phyloP scores from a whole-genome alignment of 92 coral and sea anemone species.

The Galaxea fascicularis region DNA sequence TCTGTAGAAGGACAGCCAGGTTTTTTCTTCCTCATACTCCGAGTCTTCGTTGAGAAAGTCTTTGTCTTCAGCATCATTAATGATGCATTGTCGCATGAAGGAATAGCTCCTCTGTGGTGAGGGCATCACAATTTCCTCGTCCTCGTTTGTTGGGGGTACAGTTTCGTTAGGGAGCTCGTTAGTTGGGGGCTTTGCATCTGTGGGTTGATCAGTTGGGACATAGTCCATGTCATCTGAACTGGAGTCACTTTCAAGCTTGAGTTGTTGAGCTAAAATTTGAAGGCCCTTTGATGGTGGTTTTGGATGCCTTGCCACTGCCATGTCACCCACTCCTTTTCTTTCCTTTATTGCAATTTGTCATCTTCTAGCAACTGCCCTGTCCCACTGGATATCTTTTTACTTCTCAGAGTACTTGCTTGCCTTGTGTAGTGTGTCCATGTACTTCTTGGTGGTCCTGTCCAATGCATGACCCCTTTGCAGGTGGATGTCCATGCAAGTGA shows the following conservation, averaged over 20 bases:
- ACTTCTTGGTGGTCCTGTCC: not conserved
- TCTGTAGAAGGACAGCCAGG: too few species aligned
- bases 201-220: too few species aligned
- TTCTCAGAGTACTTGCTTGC: not conserved
- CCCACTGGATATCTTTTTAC: not conserved
- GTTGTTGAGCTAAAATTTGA: too few species aligned
- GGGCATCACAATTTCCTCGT: not conserved
- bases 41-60: too few species aligned
- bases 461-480: not conserved
- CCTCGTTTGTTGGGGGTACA: too few species aligned
- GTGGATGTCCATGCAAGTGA: not conserved
- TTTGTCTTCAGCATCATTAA: not conserved
- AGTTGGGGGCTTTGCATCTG: too few species aligned
- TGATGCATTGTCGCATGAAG: not conserved
- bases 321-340: not conserved
- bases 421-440: not conserved
- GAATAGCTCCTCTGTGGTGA: not conserved
- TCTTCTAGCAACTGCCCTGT: not conserved
- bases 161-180: too few species aligned
- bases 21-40: too few species aligned
- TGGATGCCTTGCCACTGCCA: not conserved
- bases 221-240: too few species aligned
- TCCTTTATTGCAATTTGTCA: not conserved
- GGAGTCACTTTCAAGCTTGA: too few species aligned
- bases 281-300: too few species aligned